These are phyloP conservation scores for Minunthozetes semirufus DNA, from an alignment of 2,888 invertebrate genomes.

Conservation along the genomic window DNA sequence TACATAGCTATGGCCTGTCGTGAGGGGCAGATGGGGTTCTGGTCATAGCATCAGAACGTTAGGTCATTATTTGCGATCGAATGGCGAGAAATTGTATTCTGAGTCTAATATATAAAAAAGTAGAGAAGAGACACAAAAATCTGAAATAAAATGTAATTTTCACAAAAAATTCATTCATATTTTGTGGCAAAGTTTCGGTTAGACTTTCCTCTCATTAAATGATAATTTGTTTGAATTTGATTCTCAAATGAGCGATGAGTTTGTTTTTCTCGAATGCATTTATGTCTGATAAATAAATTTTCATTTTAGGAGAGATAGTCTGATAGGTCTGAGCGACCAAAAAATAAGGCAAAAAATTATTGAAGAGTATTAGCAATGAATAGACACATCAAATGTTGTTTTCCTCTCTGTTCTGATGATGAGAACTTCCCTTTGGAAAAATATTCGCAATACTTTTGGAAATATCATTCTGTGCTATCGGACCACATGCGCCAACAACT, in stretches of 20 bases:
- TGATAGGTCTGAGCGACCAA: background rate
- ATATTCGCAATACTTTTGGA: background rate
- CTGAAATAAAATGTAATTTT: background rate
- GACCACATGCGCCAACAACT: constrained; percentile 29
- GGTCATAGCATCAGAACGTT: constrained; percentile 3
- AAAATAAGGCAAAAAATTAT: background rate
- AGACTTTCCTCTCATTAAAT: no score
- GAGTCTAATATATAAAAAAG: no score
- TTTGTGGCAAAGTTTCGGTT: no score
- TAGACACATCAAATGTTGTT: constrained; percentile 6
- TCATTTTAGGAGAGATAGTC: background rate
- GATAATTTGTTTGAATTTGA: background rate
- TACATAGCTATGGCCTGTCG: background rate
- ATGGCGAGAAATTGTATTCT: background rate
- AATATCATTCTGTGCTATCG: background rate
- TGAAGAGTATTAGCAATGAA: background rate
- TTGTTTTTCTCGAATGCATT: background rate
- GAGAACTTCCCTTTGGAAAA: background rate
- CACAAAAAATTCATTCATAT: background rate
- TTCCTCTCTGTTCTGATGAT: background rate
- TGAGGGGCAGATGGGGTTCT: constrained; percentile 26
- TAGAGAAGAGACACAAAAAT: background rate
- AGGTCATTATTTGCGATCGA: constrained; percentile 26
- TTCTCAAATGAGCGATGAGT: background rate
- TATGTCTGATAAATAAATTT: background rate